phyloP scores from a whole-genome alignment of 2,888 invertebrate species.

The Drosophila formosana region DNA sequence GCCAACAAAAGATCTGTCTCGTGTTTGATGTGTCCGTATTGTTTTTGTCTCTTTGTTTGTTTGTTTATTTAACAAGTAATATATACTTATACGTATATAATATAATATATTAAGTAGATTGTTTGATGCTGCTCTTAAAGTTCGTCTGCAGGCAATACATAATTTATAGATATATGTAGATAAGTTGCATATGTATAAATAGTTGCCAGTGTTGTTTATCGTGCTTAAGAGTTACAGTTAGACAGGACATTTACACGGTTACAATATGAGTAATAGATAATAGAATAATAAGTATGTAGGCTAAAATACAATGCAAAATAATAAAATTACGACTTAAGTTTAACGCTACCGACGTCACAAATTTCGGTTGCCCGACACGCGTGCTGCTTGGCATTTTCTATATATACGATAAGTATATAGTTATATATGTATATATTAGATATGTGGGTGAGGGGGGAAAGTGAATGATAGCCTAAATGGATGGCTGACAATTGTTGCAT shows the following conservation, averaged over 20 bases:
- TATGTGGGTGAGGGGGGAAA: constrained; percentile 11
- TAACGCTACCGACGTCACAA: constrained; percentile 68
- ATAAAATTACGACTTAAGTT: constrained; percentile 68
- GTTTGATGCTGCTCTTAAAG: constrained; percentile 44
- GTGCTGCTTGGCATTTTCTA: constrained; percentile 65
- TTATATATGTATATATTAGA: constrained; percentile 27
- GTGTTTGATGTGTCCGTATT: constrained; percentile 35
- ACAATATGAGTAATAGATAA: constrained; percentile 47
- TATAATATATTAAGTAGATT: constrained; percentile 62
- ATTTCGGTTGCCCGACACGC: constrained; percentile 44
- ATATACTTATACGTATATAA: constrained; percentile 41
- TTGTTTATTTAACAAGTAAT: constrained; percentile 51
- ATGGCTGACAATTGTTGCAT: constrained; percentile 59
- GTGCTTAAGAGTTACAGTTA: constrained; percentile 18
- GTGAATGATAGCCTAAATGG: constrained; percentile 46
- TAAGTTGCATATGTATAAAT: constrained; percentile 30
- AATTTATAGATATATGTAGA: constrained; percentile 31
- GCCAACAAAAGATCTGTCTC: constrained; percentile 65
- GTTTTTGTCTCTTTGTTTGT: constrained; percentile 38
- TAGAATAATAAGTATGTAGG: constrained; percentile 55
- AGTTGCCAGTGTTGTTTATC: constrained; percentile 32
- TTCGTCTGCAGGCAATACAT: constrained; percentile 32
- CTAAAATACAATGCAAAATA: constrained; percentile 73
- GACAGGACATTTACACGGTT: constrained; percentile 61
- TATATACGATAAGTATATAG: constrained; percentile 32